Evolutionary conservation across 2,113 vertebrate genomes (phyloP), one percentile per base, ranked within the genome.

Genomic region (Columbina picui): DNA sequence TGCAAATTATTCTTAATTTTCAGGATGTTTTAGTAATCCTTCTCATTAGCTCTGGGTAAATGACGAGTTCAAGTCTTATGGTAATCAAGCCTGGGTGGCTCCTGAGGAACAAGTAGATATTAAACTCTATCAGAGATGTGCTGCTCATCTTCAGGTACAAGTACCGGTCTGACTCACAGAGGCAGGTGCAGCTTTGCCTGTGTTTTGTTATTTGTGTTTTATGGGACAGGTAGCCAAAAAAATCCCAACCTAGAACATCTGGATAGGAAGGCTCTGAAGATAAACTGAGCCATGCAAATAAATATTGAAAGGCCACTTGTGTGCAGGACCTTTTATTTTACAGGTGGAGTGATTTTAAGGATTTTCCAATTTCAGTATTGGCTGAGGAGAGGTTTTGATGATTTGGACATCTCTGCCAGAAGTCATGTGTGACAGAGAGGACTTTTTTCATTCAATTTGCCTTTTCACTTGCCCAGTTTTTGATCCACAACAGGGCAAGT

Each of bases 21-120:
- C 87, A 92, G 78, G 91, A 79, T 93, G 50, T 92, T 90, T 96
- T 95, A 91, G 88, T 94, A 96, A 96, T 93, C 63, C 38, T 55
- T 70, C 43, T 94, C 88, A 90, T 95, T 91, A 88, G 50, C 78
- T 91, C 32, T 89, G 65, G 32, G 30, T 83, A 96, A 91, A 70
- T 65, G 69, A 86, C 23, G 70, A 93, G 26, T 81, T 95, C 76
- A 85, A 81, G 55, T 53, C 47, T 65, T 53, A 56, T 3, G 50
- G 47, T 56, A 86, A 89, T 94, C 73, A 87, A 63, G 82, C 50
- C 77, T 75, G 47, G 45, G 86, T 30, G 49, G 49, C 67, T 89
- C 52, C 70, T 81, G 67, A 89, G 57, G 86, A 93, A 84, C 25
- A 39, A 87, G 57, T 3, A 71, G 70, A 30, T 61, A 75, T n/a